phyloP scores from a whole-genome alignment of 1,140 invertebrate species.

The Dendrolimus kikuchii region DNA sequence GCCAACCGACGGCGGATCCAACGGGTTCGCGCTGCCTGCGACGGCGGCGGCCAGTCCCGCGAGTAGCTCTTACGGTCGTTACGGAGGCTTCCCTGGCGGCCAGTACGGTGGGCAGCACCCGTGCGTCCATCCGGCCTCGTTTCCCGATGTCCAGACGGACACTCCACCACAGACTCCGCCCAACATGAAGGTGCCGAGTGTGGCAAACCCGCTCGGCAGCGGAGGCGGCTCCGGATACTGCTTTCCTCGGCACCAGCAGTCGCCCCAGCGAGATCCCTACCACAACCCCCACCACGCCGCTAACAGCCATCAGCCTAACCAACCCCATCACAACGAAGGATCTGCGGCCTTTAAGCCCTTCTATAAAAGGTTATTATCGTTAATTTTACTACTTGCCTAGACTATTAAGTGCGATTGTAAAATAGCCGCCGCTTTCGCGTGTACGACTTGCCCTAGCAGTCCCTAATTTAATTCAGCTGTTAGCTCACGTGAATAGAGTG shows the following conservation, averaged over 20 bases:
- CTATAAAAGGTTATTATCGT: constrained; percentile 84
- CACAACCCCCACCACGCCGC: constrained; percentile 71
- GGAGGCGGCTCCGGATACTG: constrained; percentile 70
- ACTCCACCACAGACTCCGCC: constrained; percentile 94
- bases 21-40: constrained; percentile 63
- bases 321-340: constrained; percentile 75
- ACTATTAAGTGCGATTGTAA: background rate
- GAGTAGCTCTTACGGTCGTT: constrained; percentile 67
- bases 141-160: constrained; percentile 91
- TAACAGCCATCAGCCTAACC: constrained; percentile 70
- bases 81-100: constrained; percentile 72
- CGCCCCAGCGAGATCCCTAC: constrained; percentile 67
- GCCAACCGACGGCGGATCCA: constrained; percentile 57
- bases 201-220: constrained; percentile 74
- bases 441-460: too few relatives aligned
- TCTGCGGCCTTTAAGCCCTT: constrained; percentile 88
- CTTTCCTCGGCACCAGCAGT: constrained; percentile 71
- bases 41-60: constrained; percentile 60
- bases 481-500: constrained; percentile 39
- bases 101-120: constrained; percentile 65
- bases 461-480: constrained; percentile 3
- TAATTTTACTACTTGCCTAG: constrained; percentile 1
- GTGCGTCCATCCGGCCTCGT: constrained; percentile 75
- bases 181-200: constrained; percentile 89
- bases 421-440: background rate